Base-by-base conservation (phyloP, 2,888 invertebrate genomes). In the Magallana nippona region DNA sequence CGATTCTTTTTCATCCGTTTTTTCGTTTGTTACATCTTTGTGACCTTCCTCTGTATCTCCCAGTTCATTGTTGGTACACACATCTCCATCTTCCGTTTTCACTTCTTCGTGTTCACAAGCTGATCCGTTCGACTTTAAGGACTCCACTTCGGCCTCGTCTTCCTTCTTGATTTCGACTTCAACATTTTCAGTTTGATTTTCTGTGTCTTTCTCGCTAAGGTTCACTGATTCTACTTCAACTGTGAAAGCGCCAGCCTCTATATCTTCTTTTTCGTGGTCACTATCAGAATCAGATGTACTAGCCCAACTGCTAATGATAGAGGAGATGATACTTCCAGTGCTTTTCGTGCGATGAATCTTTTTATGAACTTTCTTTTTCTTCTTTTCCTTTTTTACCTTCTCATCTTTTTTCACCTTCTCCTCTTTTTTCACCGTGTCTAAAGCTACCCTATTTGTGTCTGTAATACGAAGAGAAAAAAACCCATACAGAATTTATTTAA, bases 341-440 rank as follows among this genome's bases (percentile, higher is more conserved):
- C 71, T 71, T 22, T 71, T 71, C 15, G 71, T 71, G 11, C 71
- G 71, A 27, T 71, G 71, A 27, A 71, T 71, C 27, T 71, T 71
- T 32, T 71, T 71, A 71, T 71, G 71, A 71, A 71, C 32, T 71
- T 71, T 71, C 71, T 71, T 71, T 71, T 71, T 71, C 71, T 71
- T 71, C 27, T 15, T 71, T 15, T 71, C 32, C 27, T 71, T 71
- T 71, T 71, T 71, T 17, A 27, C 32, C 32, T 71, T 71, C 27
- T 15, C 32, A 10, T 71, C 32, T 13, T 71, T 71, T 71, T 71
- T 71, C 32, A 27, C 32, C 71, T 71, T 71, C 27, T 15, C 32
- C 32, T 71, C 32, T 22, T 71, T 71, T 71, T 71, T 27, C 71
- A 27, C 71, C 11, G 19, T 63, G 19, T 8, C 27, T 71, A 22